These are phyloP conservation scores for Serilophus lunatus DNA, from an alignment of 2,113 vertebrate genomes.

Conservation along the genomic window DNA sequence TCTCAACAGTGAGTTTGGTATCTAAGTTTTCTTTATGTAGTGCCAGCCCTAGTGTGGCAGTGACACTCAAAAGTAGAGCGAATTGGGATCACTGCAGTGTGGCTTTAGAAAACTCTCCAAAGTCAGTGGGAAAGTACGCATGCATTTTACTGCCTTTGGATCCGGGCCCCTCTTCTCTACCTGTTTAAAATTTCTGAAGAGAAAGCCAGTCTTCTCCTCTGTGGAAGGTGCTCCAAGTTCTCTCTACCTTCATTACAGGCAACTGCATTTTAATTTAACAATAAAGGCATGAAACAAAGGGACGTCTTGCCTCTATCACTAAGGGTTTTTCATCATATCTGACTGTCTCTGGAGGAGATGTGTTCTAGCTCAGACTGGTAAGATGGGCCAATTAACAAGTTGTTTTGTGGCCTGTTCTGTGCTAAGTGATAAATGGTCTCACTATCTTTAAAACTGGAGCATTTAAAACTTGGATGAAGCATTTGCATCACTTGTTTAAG, in stretches of 20 bases:
- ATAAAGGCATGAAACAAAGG: neutral
- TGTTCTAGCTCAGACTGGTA: neutral
- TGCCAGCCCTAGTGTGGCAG: neutral
- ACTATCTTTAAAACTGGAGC: neutral
- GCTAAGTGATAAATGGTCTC: neutral
- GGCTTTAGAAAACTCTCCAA: neutral
- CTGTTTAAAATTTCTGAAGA: neutral
- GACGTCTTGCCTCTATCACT: neutral
- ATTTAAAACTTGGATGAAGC: neutral
- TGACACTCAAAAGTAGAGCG: neutral
- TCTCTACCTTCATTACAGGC: neutral
- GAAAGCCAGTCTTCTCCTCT: neutral
- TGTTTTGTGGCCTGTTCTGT: neutral
- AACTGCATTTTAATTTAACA: neutral
- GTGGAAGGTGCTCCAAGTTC: neutral
- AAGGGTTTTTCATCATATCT: neutral
- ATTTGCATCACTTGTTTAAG: neutral
- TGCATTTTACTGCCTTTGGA: neutral
- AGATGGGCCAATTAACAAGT: neutral
- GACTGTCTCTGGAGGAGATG: neutral
- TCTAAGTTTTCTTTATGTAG: neutral
- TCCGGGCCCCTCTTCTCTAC: neutral
- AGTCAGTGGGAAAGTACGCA: accelerated
- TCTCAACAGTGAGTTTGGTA: neutral
- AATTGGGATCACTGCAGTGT: neutral